phyloP scores from a whole-genome alignment of 2,888 invertebrate genomes.

The Fragum whitleyi region DNA sequence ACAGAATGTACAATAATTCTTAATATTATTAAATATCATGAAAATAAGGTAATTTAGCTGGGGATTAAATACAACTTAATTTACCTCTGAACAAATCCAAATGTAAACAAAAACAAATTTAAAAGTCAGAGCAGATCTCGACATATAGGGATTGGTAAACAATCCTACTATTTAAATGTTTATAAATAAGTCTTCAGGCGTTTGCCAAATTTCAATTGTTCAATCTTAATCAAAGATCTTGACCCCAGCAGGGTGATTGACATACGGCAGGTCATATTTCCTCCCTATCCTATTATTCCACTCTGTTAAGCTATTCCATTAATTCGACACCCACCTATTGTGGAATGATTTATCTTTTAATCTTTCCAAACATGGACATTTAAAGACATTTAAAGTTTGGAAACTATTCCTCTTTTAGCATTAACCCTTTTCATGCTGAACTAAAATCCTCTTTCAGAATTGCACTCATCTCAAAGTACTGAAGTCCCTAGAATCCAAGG shows the following conservation, averaged over 20 bases:
- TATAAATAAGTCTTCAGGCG: neutral
- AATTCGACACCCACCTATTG: constrained; percentile 18
- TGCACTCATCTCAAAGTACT: too few species aligned
- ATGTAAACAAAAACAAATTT: neutral
- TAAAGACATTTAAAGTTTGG: neutral
- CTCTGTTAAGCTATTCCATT: constrained; percentile 11
- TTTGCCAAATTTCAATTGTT: constrained; percentile 17
- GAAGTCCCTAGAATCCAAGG: too few species aligned
- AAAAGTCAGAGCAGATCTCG: neutral
- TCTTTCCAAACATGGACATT: constrained; percentile 6
- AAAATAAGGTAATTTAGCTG: too few species aligned
- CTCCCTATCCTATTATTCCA: constrained; percentile 21
- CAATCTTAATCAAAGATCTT: constrained; percentile 11
- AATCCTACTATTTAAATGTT: neutral
- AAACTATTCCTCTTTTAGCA: neutral
- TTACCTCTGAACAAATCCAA: too few species aligned
- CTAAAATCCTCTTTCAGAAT: too few species aligned
- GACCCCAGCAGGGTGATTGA: constrained; percentile 22
- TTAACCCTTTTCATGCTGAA: too few species aligned
- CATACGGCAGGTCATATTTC: constrained; percentile 16
- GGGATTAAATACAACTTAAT: too few species aligned
- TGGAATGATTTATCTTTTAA: constrained; percentile 24
- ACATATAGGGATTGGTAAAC: constrained; percentile 1
- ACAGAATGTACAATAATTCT: too few species aligned
- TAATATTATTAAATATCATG: too few species aligned